Percentiles rank a stretch among this genome's conserved stretches.
These are phyloP conservation scores for Gymnoscopelus microlampas DNA, from an alignment of 2,797 vertebrate species.

Conservation along the genomic window DNA sequence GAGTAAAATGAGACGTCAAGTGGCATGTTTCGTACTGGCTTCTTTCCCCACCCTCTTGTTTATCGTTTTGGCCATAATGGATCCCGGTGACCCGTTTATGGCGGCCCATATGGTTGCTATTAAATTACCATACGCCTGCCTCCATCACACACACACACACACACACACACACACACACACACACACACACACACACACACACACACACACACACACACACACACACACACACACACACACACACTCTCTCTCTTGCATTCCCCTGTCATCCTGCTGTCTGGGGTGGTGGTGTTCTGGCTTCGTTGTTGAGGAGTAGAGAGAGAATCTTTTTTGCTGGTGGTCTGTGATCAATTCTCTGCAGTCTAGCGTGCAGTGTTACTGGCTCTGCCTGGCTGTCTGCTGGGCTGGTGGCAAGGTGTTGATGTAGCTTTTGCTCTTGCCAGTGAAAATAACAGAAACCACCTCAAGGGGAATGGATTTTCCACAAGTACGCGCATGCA, in stretches of 20 bases:
- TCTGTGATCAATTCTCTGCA: conserved; percentile 48
- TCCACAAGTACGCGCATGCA: too few relatives aligned
- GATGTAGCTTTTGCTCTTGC: conserved; percentile 8
- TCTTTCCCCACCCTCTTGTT: neutral
- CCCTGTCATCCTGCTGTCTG: neutral
- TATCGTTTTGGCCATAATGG: conserved; percentile 1
- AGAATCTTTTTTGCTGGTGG: conserved; percentile 38
- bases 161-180: neutral
- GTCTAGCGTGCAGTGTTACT: conserved; percentile 19
- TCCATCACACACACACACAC: neutral
- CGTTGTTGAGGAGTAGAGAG: conserved; percentile 21
- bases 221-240: neutral
- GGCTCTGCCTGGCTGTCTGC: conserved; percentile 4
- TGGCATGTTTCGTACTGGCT: neutral
- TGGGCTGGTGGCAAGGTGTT: neutral
- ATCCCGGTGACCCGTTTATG: conserved; percentile 8
- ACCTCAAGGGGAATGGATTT: too few relatives aligned
- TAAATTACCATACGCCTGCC: neutral
- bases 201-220: neutral
- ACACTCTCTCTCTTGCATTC: neutral
- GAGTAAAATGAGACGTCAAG: neutral
- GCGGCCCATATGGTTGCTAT: conserved; percentile 17
- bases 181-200: neutral
- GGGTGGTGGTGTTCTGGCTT: conserved; percentile 15
- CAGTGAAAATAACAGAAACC: too few relatives aligned